Evolutionary conservation across 2,888 invertebrate species (phyloP), one percentile per base, ranked within the genome.

Genomic region (Agonopterix subpropinquella): DNA sequence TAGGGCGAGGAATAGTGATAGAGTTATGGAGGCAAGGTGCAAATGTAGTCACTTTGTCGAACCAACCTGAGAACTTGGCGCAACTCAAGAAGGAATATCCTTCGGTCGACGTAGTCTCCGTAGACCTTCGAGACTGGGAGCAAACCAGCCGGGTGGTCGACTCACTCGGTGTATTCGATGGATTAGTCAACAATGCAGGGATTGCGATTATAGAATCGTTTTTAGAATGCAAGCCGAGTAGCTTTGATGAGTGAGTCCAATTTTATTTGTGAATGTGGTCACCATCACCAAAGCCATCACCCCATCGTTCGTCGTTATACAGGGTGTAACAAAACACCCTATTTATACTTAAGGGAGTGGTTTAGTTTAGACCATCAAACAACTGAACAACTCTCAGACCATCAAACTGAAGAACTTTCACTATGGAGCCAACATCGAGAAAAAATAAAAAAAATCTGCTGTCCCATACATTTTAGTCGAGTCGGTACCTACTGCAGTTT

Each of bases 121-220:
- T 93, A 0, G 95, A 98, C 73, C 76, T 98, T 2, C 73, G 82
- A 1, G 89, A 96, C 64, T 97, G 97, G 96, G 77, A 91, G 0
- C 85, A 84, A 50, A 94, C 95, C 0, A 90, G 90, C 55, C 70
- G 88, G 54, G 89, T 67, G 0, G 69, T 81, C 0, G 77, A 89
- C 44, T 81, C 91, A 1, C 80, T 93, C 10, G 92, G 91, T 0
- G 78, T 78, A 4, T 90, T 97, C 45, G 93, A 98, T 76, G 90
- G 95, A n/a, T 75, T 98, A 11, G 96, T 98, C 0, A 98, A 98
- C 70, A 96, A 95, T 86, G 97, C 97, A 1, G 98, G 92, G 1
- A 82, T 94, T 18, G 92, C 92, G 4, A 78, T 89, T 10, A 83
- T 93, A 4, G 91, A 92, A 57, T 89, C 94, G 0, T 93, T 98